phyloP scores from a whole-genome alignment of 2,797 vertebrate genomes.

The Crenichthys baileyi region DNA sequence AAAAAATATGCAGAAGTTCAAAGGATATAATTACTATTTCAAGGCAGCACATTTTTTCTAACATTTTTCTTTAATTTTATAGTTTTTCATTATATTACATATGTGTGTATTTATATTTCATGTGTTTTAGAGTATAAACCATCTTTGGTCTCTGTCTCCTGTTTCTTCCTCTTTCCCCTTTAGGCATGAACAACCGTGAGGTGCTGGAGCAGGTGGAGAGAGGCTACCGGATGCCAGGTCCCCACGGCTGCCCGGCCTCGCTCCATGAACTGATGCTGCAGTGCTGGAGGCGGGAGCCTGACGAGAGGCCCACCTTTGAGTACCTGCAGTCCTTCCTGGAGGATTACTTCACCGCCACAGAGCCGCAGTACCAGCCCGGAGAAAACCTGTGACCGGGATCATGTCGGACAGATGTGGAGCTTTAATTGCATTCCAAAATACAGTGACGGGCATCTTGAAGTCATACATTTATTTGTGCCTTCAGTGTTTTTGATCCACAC shows the following conservation, averaged over 20 bases:
- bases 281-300: constrained; percentile 93
- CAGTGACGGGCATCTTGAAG: constrained; percentile 19
- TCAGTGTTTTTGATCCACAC: constrained; percentile 33
- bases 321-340: constrained; percentile 97
- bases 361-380: constrained; percentile 97
- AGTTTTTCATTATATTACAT: background rate
- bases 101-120: background rate
- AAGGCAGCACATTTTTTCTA: background rate
- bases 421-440: constrained; percentile 20
- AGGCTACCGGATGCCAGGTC: constrained; percentile 94
- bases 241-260: constrained; percentile 86
- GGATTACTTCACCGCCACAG: constrained; percentile 97
- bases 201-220: constrained; percentile 96
- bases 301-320: constrained; percentile 97
- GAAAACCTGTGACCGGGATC: constrained; percentile 85
- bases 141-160: background rate
- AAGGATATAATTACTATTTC: background rate
- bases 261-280: constrained; percentile 95
- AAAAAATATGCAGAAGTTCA: background rate
- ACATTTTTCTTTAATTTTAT: background rate
- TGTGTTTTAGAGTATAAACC: background rate
- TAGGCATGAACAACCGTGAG: constrained; percentile 98
- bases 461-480: constrained; percentile 6
- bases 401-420: constrained; percentile 17
- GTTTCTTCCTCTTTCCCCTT: constrained; percentile 14